Evolutionary conservation across 2,113 vertebrate species (phyloP).

Genomic region (Calyptomena viridis): DNA sequence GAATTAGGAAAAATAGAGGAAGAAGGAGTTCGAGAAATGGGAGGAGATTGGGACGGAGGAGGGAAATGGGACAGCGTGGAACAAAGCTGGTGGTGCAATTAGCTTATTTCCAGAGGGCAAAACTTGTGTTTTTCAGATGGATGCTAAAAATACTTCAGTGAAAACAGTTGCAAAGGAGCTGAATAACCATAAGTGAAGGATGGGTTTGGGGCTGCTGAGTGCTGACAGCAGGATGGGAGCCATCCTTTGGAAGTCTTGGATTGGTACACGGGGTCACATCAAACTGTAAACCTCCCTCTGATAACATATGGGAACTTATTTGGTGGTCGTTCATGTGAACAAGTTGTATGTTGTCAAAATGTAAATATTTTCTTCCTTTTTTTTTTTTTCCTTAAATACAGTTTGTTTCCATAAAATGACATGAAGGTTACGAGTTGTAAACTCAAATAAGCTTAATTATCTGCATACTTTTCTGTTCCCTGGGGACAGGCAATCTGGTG

Average conservation of each 20-base stretch:
- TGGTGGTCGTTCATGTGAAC: not conserved
- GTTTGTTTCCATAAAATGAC: conserved; percentile 54
- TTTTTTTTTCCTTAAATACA: not conserved
- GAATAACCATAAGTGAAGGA: not conserved
- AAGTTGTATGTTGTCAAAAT: conserved; percentile 41
- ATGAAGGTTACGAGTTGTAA: conserved; percentile 26
- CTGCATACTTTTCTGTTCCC: conserved; percentile 45
- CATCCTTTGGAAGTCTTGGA: conserved; percentile 2
- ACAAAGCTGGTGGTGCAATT: not conserved
- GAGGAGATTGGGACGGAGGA: not conserved
- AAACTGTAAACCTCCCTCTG: conserved; percentile 9
- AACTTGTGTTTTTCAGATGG: not conserved
- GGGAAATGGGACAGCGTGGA: not conserved
- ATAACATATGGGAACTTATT: conserved; percentile 33
- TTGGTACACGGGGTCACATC: not conserved
- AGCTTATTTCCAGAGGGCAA: conserved; percentile 10
- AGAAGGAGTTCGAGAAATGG: not conserved
- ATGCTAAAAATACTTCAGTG: conserved; percentile 37
- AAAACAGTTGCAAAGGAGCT: conserved; percentile 21
- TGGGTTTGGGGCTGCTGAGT: not conserved
- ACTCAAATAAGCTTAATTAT: conserved; percentile 51
- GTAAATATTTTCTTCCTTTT: conserved; percentile 41
- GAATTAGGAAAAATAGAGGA: not conserved
- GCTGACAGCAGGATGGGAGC: not conserved
- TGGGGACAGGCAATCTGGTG: conserved; percentile 45